phyloP scores from a whole-genome alignment of 2,113 vertebrate genomes.

The Mesoclemmys tuberculata region DNA sequence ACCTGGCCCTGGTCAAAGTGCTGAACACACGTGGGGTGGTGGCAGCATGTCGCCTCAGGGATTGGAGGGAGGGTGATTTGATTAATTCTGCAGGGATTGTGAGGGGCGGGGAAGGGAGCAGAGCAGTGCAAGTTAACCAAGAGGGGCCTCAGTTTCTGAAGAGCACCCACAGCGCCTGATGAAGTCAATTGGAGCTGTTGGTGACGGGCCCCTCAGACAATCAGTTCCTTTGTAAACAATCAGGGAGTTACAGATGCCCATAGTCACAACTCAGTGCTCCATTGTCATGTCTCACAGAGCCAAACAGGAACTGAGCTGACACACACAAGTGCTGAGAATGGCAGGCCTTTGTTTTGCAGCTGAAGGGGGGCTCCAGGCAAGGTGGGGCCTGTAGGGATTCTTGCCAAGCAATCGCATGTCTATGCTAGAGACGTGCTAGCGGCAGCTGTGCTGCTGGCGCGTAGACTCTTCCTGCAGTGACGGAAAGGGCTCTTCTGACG shows the following conservation, averaged over 20 bases:
- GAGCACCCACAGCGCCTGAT: not conserved
- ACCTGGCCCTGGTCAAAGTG: not conserved
- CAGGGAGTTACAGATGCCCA: not conserved
- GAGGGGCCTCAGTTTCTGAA: not conserved
- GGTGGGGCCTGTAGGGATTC: not conserved
- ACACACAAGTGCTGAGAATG: not conserved
- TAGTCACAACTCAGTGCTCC: not conserved
- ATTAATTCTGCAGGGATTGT: not conserved
- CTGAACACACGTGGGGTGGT: not conserved
- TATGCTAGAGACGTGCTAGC: not conserved
- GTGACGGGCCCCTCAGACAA: not conserved
- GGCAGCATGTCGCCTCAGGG: not conserved
- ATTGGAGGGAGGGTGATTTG: not conserved
- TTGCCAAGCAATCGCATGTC: not conserved
- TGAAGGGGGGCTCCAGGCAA: not conserved
- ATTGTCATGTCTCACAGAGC: not conserved
- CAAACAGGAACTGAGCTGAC: not conserved
- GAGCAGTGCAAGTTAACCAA: not conserved
- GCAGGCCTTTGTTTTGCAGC: not conserved
- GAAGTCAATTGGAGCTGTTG: not conserved
- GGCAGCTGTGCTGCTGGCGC: not conserved
- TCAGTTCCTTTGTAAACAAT: not conserved
- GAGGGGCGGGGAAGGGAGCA: accelerated
- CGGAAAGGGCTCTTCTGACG: not conserved
- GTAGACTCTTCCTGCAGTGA: not conserved